Evolutionary conservation across 2,113 vertebrate genomes (phyloP).

Genomic region (Mastomys coucha): DNA sequence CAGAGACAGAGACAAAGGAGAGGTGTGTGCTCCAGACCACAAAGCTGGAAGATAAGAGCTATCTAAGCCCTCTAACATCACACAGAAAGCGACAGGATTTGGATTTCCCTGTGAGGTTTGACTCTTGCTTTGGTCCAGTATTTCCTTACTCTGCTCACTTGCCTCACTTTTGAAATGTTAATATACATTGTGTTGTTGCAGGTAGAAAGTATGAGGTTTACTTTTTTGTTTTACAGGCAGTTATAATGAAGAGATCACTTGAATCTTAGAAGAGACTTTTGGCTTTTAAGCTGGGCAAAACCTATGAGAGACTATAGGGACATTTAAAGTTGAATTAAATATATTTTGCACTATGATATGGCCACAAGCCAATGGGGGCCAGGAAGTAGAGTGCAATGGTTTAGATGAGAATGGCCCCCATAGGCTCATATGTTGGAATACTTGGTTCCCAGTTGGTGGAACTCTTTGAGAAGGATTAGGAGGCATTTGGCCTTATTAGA

Average conservation of each 20-base stretch:
- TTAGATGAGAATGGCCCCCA: neutral
- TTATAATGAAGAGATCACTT: neutral
- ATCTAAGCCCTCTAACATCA: neutral
- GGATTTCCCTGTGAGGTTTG: neutral
- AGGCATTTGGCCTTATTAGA: neutral
- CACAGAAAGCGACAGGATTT: neutral
- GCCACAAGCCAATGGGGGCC: neutral
- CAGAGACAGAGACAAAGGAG: neutral
- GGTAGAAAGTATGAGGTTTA: neutral
- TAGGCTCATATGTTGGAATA: neutral
- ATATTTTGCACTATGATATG: neutral
- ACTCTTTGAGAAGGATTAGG: neutral
- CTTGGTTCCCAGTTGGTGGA: neutral
- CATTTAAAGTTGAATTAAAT: neutral
- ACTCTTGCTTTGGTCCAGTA: neutral
- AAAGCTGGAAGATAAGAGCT: neutral
- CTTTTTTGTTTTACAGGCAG: neutral
- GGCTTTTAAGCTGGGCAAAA: neutral
- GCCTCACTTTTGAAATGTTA: neutral
- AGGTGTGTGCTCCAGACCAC: neutral
- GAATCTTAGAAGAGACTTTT: neutral
- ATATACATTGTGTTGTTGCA: neutral
- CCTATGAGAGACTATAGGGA: neutral
- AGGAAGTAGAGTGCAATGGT: neutral
- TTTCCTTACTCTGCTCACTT: neutral